Evolutionary conservation across 1,140 invertebrate species (phyloP).

Genomic region (Megathymus violae): DNA sequence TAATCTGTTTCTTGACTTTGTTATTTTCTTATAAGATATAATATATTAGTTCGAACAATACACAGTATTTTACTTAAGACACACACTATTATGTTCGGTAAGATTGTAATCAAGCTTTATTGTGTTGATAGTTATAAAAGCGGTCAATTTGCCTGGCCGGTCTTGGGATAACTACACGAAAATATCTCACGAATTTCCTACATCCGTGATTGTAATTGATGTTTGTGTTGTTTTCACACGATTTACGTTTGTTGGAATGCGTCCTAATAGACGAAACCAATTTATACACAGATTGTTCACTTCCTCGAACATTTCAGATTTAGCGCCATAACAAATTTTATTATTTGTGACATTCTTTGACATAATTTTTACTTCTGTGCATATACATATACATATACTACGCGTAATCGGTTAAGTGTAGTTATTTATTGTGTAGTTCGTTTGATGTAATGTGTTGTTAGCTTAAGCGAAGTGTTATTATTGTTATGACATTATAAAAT

Average conservation of each 20-base stretch:
- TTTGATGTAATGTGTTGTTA: too few species aligned
- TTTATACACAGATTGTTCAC: conserved; percentile 37
- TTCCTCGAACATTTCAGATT: conserved; percentile 35
- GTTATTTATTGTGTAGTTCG: too few species aligned
- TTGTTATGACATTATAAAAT: too few species aligned
- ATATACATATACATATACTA: neutral
- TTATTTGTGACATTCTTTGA: conserved; percentile 1
- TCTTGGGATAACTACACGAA: conserved; percentile 32
- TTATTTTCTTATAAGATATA: neutral
- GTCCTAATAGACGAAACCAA: conserved; percentile 17
- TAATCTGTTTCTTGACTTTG: neutral
- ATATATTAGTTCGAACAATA: conserved; percentile 4
- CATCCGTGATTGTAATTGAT: conserved; percentile 49
- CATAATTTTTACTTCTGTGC: neutral
- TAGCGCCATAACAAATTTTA: conserved; percentile 43
- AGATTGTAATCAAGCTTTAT: conserved; percentile 28
- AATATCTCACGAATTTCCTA: conserved; percentile 44
- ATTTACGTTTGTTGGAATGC: conserved; percentile 28
- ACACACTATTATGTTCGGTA: conserved; percentile 7
- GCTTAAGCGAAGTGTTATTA: too few species aligned
- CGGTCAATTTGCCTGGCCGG: conserved; percentile 30
- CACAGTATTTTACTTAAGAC: conserved; percentile 5
- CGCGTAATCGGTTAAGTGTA: too few species aligned
- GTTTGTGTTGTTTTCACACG: conserved; percentile 37
- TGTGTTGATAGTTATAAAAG: conserved; percentile 41